A percentile compares a stretch with the other conserved stretches of the same genome.
Evolutionary conservation across 2,888 invertebrate species (phyloP).

Genomic region (Drosophila subquinaria): DNA sequence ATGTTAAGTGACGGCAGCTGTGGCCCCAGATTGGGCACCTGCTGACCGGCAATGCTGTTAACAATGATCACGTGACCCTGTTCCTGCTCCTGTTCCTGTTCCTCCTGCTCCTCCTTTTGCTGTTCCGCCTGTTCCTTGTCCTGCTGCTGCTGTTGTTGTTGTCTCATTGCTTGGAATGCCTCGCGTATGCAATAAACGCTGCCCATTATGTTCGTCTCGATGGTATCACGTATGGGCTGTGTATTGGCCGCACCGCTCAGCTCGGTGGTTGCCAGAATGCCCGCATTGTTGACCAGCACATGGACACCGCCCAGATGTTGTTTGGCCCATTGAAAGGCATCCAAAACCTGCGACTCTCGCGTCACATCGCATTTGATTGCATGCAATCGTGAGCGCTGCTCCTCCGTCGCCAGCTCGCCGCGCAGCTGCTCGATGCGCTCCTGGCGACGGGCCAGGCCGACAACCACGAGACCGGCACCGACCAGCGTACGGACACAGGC

Average conservation of each 20-base stretch:
- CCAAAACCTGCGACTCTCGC: conserved; percentile 87
- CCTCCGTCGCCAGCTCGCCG: conserved; percentile 50
- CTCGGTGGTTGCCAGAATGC: conserved; percentile 83
- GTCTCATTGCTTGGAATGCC: conserved; percentile 86
- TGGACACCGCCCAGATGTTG: conserved; percentile 87
- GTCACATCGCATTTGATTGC: conserved; percentile 86
- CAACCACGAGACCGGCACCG: conserved; percentile 87
- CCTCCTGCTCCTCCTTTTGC: no score
- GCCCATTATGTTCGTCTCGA: conserved; percentile 87
- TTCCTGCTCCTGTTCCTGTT: no score
- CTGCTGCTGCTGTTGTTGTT: conserved; percentile 61
- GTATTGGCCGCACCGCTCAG: conserved; percentile 70
- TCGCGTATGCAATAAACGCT: conserved; percentile 86
- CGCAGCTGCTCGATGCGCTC: conserved; percentile 82
- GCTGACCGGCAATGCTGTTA: conserved; percentile 85
- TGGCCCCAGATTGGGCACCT: conserved; percentile 82
- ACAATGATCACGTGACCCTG: conserved; percentile 86
- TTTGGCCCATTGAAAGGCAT: conserved; percentile 87
- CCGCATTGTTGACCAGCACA: conserved; percentile 88
- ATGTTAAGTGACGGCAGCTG: conserved; percentile 84
- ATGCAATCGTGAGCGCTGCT: conserved; percentile 69
- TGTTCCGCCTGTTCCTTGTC: no score
- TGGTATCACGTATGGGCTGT: conserved; percentile 79
- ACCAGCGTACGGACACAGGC: conserved; percentile 86
- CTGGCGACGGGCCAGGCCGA: conserved; percentile 87